phyloP scores from a whole-genome alignment of 2,113 vertebrate species.

The Montifringilla adamsi region DNA sequence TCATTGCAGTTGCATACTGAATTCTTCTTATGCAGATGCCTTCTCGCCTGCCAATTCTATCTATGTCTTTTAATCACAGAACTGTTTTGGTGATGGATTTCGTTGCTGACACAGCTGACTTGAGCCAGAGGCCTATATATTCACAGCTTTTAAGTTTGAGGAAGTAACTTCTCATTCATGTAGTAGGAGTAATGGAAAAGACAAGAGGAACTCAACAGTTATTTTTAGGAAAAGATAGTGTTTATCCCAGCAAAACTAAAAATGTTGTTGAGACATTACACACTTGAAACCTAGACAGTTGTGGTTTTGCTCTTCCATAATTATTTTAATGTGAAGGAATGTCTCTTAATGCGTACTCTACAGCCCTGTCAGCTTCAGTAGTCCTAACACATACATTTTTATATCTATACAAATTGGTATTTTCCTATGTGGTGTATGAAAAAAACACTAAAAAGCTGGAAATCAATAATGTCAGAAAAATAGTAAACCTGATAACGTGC shows the following conservation, averaged over 20 bases:
- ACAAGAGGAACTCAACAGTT: slow-evolving; percentile 14
- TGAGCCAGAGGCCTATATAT: not conserved
- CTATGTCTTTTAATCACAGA: not conserved
- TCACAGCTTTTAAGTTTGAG: slow-evolving; percentile 6
- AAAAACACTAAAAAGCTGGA: not conserved
- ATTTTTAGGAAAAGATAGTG: slow-evolving; percentile 37
- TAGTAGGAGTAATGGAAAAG: slow-evolving; percentile 11
- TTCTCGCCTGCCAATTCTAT: not conserved
- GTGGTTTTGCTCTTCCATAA: not conserved
- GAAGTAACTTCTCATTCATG: slow-evolving; percentile 22
- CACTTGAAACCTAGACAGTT: not conserved
- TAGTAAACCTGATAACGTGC: not conserved
- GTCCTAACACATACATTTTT: not conserved
- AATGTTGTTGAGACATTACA: not conserved
- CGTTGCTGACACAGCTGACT: not conserved
- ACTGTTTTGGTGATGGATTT: not conserved
- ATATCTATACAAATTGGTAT: not conserved
- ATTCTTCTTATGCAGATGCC: not conserved
- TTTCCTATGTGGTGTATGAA: not conserved
- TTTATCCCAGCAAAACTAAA: slow-evolving; percentile 28
- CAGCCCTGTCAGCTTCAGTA: not conserved
- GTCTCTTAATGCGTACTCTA: not conserved
- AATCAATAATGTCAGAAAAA: not conserved
- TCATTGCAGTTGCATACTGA: not conserved
- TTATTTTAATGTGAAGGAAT: not conserved